phyloP scores from a whole-genome alignment of 1,140 invertebrate genomes.

The Halesus radiatus region DNA sequence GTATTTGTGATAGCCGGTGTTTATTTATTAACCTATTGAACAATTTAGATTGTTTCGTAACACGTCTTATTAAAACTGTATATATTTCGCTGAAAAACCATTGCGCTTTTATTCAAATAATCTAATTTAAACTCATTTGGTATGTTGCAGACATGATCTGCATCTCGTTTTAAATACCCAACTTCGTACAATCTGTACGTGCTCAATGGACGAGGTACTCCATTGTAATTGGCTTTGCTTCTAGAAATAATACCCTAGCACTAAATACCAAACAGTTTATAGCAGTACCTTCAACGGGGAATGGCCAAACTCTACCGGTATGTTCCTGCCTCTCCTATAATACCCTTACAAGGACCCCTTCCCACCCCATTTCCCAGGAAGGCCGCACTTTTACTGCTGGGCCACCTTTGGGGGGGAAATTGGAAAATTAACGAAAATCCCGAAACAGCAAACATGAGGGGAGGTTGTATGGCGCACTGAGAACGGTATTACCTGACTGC shows the following conservation, averaged over 20 bases:
- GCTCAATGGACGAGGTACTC: not conserved
- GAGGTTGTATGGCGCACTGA: not conserved
- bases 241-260: slow-evolving; percentile 2
- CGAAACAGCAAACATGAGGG: slow-evolving; percentile 15
- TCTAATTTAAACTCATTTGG: no score
- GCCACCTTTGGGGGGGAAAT: not conserved
- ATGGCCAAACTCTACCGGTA: not conserved
- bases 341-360: not conserved
- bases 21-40: no score
- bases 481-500: not conserved
- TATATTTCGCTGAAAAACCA: no score
- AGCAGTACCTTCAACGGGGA: not conserved
- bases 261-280: not conserved
- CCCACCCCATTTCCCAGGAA: not conserved
- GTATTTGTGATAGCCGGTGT: no score
- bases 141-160: no score
- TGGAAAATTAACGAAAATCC: slow-evolving; percentile 41
- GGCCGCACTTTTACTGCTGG: slow-evolving; percentile 3
- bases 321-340: slow-evolving; percentile 9
- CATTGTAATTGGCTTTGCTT: slow-evolving; percentile 22
- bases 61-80: no score
- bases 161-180: slow-evolving; percentile 5
- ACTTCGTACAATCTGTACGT: not conserved
- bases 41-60: no score
- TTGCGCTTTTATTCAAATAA: no score